These are phyloP conservation scores for Hermodice carunculata DNA, from an alignment of 2,888 invertebrate genomes.

Conservation along the genomic window DNA sequence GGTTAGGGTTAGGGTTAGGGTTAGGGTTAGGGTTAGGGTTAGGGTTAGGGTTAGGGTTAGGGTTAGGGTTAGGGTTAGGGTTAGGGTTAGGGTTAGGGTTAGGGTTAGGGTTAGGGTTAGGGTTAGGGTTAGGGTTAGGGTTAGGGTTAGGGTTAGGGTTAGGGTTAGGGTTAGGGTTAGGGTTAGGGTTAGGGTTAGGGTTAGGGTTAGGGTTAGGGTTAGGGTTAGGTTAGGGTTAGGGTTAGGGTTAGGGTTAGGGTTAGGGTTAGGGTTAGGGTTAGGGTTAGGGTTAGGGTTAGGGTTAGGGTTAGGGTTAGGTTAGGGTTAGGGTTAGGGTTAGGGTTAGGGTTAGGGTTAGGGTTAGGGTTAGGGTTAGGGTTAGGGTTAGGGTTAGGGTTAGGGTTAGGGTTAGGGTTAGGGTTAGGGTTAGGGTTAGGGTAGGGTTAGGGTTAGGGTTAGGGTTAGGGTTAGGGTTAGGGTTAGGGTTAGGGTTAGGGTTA, in stretches of 20 bases:
- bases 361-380: conserved; percentile 30
- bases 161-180: conserved; percentile 42
- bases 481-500: conserved; percentile 35
- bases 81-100: conserved; percentile 30
- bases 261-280: conserved; percentile 25
- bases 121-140: conserved; percentile 35
- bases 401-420: conserved; percentile 30
- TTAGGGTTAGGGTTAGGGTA: no score
- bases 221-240: no score
- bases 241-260: conserved; percentile 21
- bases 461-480: conserved; percentile 31
- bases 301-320: conserved; percentile 26
- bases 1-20: conserved; percentile 28
- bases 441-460: conserved; percentile 30
- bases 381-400: conserved; percentile 21
- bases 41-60: conserved; percentile 39
- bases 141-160: conserved; percentile 36
- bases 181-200: conserved; percentile 38
- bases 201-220: conserved; percentile 40
- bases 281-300: conserved; percentile 23
- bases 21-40: conserved; percentile 26
- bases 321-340: no score
- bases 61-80: conserved; percentile 43
- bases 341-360: conserved; percentile 28
- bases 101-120: conserved; percentile 38